phyloP scores from a whole-genome alignment of 2,888 invertebrate species.

The Nasonovia ribisnigri region DNA sequence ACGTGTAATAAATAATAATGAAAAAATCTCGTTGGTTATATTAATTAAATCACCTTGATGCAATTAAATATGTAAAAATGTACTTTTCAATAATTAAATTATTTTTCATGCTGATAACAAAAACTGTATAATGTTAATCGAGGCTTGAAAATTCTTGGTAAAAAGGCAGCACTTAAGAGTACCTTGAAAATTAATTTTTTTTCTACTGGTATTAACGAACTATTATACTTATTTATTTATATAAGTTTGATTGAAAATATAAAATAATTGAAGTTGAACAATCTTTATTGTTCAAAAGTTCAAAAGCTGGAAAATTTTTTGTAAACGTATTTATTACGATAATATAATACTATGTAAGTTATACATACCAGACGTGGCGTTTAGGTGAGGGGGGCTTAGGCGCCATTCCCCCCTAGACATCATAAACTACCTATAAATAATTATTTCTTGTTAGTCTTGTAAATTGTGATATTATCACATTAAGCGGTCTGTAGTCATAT shows the following conservation, averaged over 20 bases:
- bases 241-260: not conserved
- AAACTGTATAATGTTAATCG: not conserved
- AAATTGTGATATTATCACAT: too few relatives aligned
- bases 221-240: not conserved
- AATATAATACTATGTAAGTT: not conserved
- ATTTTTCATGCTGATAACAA: not conserved
- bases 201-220: not conserved
- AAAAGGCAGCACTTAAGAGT: not conserved
- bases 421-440: too few relatives aligned
- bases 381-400: too few relatives aligned
- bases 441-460: too few relatives aligned
- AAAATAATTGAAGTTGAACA: not conserved
- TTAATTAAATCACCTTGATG: not conserved
- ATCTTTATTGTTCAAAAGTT: too few relatives aligned
- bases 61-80: conserved; percentile 5
- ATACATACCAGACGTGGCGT: not conserved
- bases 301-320: not conserved
- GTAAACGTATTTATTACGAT: not conserved
- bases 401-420: too few relatives aligned
- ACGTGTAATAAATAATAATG: not conserved
- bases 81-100: not conserved
- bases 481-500: too few relatives aligned
- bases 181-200: not conserved
- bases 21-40: not conserved
- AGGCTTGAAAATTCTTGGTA: not conserved